These are phyloP conservation scores for Shinisaurus crocodilurus DNA, from an alignment of 2,113 vertebrate species.

Conservation along the genomic window DNA sequence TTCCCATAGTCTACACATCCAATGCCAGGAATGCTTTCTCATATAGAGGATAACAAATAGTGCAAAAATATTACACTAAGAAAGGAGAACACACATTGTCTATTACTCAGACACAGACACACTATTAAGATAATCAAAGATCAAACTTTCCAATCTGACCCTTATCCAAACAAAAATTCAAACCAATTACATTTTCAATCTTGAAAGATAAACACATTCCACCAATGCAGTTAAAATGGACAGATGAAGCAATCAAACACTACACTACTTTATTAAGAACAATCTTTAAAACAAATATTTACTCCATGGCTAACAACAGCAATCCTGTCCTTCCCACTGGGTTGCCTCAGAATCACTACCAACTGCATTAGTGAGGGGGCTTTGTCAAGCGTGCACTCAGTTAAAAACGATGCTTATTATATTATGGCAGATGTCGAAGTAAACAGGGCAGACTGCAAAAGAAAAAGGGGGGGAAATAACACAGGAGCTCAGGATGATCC, in stretches of 20 bases:
- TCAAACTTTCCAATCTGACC: constrained; percentile 3
- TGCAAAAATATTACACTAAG: neutral
- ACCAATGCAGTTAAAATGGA: neutral
- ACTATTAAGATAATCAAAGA: neutral
- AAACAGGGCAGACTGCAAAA: neutral
- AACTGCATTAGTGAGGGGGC: neutral
- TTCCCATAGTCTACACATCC: neutral
- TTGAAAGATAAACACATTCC: constrained; percentile 8
- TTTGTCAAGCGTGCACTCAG: neutral
- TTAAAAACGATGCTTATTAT: neutral
- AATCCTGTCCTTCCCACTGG: too few species aligned
- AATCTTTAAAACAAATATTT: constrained; percentile 35
- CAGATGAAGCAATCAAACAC: neutral
- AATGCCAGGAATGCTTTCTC: neutral
- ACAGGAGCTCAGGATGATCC: too few species aligned
- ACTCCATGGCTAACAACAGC: neutral
- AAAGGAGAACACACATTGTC: neutral
- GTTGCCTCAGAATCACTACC: neutral
- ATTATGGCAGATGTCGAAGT: neutral
- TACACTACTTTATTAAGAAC: constrained; percentile 19
- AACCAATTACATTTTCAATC: constrained; percentile 22
- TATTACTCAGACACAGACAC: neutral
- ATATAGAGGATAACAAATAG: neutral
- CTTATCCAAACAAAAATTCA: neutral
- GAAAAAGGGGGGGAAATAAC: too few species aligned